phyloP scores from a whole-genome alignment of 2,888 invertebrate genomes.

The Clusia tigrina region DNA sequence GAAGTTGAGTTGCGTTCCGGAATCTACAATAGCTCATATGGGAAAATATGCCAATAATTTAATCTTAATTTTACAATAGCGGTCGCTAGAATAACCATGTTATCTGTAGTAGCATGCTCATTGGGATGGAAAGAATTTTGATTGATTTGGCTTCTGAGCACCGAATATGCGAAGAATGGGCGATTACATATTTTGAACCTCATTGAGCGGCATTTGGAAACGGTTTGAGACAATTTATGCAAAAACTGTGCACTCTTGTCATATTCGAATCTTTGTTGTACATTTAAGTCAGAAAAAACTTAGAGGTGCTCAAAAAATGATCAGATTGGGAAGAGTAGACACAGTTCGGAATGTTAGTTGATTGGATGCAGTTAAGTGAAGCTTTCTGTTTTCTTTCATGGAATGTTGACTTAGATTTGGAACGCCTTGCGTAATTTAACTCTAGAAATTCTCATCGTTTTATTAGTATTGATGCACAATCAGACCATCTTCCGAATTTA shows the following conservation, averaged over 20 bases:
- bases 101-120: not conserved
- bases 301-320: not conserved
- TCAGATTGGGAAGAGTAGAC: not conserved
- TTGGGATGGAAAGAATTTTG: not conserved
- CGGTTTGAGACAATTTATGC: constrained; percentile 16
- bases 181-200: not conserved
- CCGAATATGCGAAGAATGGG: not conserved
- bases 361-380: not conserved
- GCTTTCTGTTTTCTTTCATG: too few species aligned
- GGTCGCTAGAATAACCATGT: constrained; percentile 4
- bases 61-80: constrained; percentile 8
- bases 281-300: not conserved
- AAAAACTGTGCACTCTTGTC: constrained; percentile 6
- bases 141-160: not conserved
- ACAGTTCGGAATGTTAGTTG: not conserved
- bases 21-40: constrained; percentile 16
- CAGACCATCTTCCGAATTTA: not conserved
- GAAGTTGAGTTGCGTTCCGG: constrained; percentile 21
- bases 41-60: not conserved
- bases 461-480: not conserved
- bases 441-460: constrained; percentile 1
- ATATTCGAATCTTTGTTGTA: constrained; percentile 7
- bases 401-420: not conserved
- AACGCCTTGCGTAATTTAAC: not conserved
- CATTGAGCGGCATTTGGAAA: not conserved